Evolutionary conservation across 2,113 vertebrate species (phyloP).

Genomic region (Romanogobio albipinnatus): DNA sequence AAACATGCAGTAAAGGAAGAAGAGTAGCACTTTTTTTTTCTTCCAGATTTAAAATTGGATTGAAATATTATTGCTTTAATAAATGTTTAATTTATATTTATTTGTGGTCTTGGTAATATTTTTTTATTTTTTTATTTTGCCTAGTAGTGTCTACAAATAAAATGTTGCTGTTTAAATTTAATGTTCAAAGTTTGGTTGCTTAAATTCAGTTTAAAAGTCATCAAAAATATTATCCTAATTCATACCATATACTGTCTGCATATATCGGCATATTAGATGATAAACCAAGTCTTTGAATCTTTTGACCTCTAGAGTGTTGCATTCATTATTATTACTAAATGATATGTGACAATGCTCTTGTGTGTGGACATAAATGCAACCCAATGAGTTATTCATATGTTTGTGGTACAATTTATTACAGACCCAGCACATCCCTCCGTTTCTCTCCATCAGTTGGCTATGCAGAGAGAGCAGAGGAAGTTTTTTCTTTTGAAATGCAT

Average conservation of each 20-base stretch:
- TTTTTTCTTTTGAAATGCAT: conserved; percentile 58
- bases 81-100: neutral
- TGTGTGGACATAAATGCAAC: conserved; percentile 24
- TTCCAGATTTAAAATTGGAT: neutral
- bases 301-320: conserved; percentile 15
- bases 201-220: neutral
- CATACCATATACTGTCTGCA: neutral
- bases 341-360: conserved; percentile 25
- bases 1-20: conserved; percentile 2
- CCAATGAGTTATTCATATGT: conserved; percentile 30
- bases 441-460: conserved; percentile 42
- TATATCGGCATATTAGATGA: neutral
- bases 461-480: conserved; percentile 43
- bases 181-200: neutral
- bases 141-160: neutral
- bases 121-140: neutral
- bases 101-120: neutral
- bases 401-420: conserved; percentile 46
- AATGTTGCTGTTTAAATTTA: neutral
- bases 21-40: neutral
- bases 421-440: conserved; percentile 28
- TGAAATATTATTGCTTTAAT: neutral
- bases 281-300: neutral
- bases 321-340: conserved; percentile 44
- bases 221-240: neutral